A percentile compares a stretch with the other conserved stretches of the same genome.
Evolutionary conservation across 1,140 invertebrate species (phyloP).

Genomic region (Zaprionus taronus): DNA sequence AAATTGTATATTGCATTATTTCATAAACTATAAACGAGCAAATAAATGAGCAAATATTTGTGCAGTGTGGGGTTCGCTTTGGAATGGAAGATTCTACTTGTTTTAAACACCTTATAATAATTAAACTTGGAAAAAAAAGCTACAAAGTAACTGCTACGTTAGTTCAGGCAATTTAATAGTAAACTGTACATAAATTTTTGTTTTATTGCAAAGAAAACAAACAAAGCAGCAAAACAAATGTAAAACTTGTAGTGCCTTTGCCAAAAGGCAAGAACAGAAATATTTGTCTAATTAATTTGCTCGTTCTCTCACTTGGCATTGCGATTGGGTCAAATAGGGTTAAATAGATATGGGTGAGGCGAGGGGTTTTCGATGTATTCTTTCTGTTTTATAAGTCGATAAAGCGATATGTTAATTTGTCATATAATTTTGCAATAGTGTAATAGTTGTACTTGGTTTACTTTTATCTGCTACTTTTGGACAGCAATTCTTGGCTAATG

Average conservation of each 20-base stretch:
- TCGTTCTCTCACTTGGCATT: not conserved
- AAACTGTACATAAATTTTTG: too few species aligned
- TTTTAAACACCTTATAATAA: not conserved
- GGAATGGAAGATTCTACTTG: not conserved
- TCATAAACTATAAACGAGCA: conserved; percentile 35
- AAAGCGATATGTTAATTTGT: conserved; percentile 5
- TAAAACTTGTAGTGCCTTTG: not conserved
- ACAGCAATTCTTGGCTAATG: conserved; percentile 43
- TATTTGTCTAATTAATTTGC: not conserved
- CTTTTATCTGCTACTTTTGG: conserved; percentile 24
- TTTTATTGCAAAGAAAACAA: too few species aligned
- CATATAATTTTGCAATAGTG: not conserved
- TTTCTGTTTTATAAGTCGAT: not conserved
- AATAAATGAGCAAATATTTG: conserved; percentile 65
- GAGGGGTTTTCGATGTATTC: not conserved
- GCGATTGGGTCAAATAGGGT: not conserved
- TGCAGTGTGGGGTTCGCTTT: conserved; percentile 54
- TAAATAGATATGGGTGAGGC: not conserved
- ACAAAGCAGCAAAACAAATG: not conserved
- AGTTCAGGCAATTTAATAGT: too few species aligned
- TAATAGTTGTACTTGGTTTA: not conserved
- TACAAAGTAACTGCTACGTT: too few species aligned
- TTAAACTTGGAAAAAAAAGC: not conserved
- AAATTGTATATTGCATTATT: conserved; percentile 43
- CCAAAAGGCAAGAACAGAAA: not conserved